Conservation (phyloP, 1,140 invertebrate species). For the Achroia grisella region DNA sequence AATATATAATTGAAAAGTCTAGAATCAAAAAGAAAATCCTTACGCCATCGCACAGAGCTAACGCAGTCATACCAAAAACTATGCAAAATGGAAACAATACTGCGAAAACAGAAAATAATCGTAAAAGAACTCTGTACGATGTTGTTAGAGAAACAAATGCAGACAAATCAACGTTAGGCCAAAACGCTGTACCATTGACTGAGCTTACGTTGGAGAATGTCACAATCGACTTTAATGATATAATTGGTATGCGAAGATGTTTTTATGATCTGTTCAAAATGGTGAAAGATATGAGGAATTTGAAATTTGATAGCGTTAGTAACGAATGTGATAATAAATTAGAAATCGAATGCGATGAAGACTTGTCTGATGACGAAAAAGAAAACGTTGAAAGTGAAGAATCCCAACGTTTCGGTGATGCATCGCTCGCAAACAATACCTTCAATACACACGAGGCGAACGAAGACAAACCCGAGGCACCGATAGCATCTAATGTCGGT, state of each 20-base stretch:
- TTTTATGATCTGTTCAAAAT: slow-evolving; percentile 32
- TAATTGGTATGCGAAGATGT: slow-evolving; percentile 28
- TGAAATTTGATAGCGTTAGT: neutral
- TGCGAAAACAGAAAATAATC: slow-evolving; percentile 9
- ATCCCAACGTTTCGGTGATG: slow-evolving; percentile 38
- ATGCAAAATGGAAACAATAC: slow-evolving; percentile 24
- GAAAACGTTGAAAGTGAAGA: slow-evolving; percentile 27
- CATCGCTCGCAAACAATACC: slow-evolving; percentile 23
- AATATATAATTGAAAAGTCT: neutral
- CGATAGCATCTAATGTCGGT: neutral
- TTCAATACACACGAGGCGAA: slow-evolving; percentile 2
- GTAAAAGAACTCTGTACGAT: slow-evolving; percentile 22
- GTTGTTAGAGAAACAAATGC: slow-evolving; percentile 2
- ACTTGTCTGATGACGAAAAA: slow-evolving; percentile 6
- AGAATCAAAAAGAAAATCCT: slow-evolving; percentile 15
- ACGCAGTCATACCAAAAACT: slow-evolving; percentile 26
- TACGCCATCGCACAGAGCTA: slow-evolving; percentile 27
- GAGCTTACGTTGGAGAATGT: slow-evolving; percentile 6
- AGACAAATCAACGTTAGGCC: slow-evolving; percentile 25
- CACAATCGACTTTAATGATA: slow-evolving; percentile 15
- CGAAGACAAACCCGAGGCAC: neutral
- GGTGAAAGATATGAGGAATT: slow-evolving; percentile 23
- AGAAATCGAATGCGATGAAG: slow-evolving; percentile 1
- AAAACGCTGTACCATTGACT: slow-evolving; percentile 13
- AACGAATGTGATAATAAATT: neutral